Evolutionary conservation across 2,113 vertebrate species (phyloP), one percentile per base, ranked within the genome.

Genomic region (Dryoscopus gambensis): DNA sequence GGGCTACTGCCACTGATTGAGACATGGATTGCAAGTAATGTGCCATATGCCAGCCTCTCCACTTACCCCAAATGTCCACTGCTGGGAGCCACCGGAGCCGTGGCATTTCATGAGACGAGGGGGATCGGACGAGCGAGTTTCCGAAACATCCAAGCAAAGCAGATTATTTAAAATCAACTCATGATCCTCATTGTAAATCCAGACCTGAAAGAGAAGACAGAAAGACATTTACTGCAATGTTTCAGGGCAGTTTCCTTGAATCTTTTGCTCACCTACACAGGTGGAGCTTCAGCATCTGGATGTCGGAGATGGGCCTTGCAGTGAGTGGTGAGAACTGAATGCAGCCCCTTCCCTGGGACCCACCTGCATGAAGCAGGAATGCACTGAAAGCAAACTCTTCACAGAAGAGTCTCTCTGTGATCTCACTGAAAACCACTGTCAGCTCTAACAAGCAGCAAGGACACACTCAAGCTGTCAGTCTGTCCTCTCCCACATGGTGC

Each of bases 51-150:
- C 85, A 92, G 97, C 96, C 90, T 97, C 98, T 97, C 98, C 47
- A 4, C 98, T 98, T 56, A 99, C 99, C 98, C 99, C 99, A 2
- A 99, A 96, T 0, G 98, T 98, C 99, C 99, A 99, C 96, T 99
- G 99, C 97, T 99, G 99, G 0, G 99, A 99, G 21, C 99, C 99
- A 2, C 99, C 99, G 0, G 99, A 99, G 3, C 99, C 99, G 0
- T 99, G 99, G 95, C 99, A 99, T 47, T 99, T 99, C 99, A 99
- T 99, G 63, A 99, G 98, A 8, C 99, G 98, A 0, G 99, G 99
- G 0, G 99, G 98, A 78, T 99, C 99, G 0, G 98, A 98, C 0
- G 99, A 99, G 57, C 98, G 98, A 11, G 99, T 99, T 92, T 99
- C 99, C 0, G 98, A 99, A 93, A 99, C 98, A 25, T 99, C 99